Conservation (phyloP, 2,888 invertebrate species). For the Norana najaformis region DNA sequence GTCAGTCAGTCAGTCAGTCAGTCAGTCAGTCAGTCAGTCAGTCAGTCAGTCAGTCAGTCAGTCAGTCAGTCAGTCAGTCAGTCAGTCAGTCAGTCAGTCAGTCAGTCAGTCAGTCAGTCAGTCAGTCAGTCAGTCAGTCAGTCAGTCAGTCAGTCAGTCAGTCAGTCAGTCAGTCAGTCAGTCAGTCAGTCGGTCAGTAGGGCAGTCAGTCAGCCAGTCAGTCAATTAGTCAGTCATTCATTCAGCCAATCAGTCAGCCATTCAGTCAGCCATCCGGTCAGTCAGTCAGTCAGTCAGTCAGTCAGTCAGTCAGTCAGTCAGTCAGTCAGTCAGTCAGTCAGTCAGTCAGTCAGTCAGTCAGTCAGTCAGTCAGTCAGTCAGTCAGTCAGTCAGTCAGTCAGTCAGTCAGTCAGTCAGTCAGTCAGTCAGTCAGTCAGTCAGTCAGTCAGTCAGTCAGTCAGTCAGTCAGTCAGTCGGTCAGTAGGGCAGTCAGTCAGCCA, state of each 20-base stretch:
- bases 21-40: too few relatives aligned
- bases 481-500: neutral
- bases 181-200: too few relatives aligned
- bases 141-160: neutral
- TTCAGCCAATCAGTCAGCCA: neutral
- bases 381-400: neutral
- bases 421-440: neutral
- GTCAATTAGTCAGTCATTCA: too few relatives aligned
- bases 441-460: neutral
- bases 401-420: neutral
- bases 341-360: neutral
- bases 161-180: neutral
- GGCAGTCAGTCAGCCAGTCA: neutral
- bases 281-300: neutral
- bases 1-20: slow-evolving; percentile 30
- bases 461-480: too few relatives aligned
- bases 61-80: neutral
- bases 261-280: neutral
- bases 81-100: too few relatives aligned
- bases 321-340: too few relatives aligned
- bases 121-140: neutral
- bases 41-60: too few relatives aligned
- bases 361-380: too few relatives aligned
- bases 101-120: neutral
- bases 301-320: neutral